phyloP scores from a whole-genome alignment of 2,888 invertebrate species.

The Philereme transversata region DNA sequence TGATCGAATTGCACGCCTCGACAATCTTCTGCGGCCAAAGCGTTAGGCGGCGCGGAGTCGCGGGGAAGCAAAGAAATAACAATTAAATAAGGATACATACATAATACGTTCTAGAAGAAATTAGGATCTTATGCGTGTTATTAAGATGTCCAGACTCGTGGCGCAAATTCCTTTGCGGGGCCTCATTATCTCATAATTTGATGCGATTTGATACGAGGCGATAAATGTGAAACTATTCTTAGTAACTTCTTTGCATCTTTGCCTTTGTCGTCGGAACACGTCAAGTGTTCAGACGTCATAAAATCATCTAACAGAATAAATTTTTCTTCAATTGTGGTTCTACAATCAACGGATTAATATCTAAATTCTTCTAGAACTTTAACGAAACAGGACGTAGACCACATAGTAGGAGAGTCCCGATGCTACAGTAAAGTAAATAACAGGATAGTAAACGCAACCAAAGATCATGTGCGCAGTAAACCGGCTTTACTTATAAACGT shows the following conservation, averaged over 20 bases:
- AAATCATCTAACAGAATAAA: not conserved
- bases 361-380: constrained; percentile 8
- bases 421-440: constrained; percentile 8
- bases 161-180: too few relatives aligned
- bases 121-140: not conserved
- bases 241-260: too few relatives aligned
- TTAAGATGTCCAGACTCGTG: too few relatives aligned
- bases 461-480: constrained; percentile 14
- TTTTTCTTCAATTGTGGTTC: too few relatives aligned
- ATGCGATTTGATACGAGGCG: too few relatives aligned
- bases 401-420: constrained; percentile 27
- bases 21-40: constrained; percentile 92
- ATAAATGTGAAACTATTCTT: too few relatives aligned
- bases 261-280: too few relatives aligned
- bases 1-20: constrained; percentile 96
- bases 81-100: constrained; percentile 58
- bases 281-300: not conserved
- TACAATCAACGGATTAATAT: too few relatives aligned
- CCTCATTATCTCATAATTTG: too few relatives aligned
- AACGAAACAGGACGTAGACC: constrained; percentile 17
- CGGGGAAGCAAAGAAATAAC: constrained; percentile 70
- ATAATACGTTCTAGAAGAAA: constrained; percentile 6
- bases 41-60: constrained; percentile 67
- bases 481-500: constrained; percentile 30
- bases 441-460: constrained; percentile 22